These are phyloP conservation scores for Trididemnum clinides DNA, from an alignment of 23 tunicate genomes.

Conservation along the genomic window DNA sequence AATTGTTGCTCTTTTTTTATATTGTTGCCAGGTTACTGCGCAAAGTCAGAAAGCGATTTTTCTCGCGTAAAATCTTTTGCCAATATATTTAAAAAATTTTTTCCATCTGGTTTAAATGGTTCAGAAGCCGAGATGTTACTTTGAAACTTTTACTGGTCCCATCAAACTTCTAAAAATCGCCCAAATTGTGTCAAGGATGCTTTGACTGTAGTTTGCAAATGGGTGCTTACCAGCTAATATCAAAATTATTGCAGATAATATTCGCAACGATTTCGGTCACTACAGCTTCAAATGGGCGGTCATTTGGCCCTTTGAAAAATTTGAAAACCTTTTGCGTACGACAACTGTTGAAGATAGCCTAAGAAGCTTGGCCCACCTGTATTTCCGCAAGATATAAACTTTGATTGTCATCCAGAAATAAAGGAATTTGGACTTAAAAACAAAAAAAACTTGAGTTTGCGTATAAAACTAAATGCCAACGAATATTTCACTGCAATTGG, in stretches of 20 bases:
- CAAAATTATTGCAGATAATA: background rate
- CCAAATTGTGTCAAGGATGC: background rate
- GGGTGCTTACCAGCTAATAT: background rate
- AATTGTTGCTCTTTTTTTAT: background rate
- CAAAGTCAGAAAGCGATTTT: background rate
- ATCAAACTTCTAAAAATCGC: background rate
- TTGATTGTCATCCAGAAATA: background rate
- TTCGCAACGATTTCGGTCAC: background rate
- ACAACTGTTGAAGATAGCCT: background rate
- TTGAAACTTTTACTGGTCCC: background rate
- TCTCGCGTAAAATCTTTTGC: background rate
- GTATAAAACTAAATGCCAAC: background rate
- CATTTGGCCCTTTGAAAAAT: background rate
- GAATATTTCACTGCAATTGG: background rate
- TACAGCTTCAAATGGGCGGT: background rate
- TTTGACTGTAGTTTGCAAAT: background rate
- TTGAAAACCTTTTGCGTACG: background rate
- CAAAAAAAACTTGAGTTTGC: background rate
- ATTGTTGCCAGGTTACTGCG: background rate
- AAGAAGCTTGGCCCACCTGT: background rate
- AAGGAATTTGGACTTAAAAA: background rate
- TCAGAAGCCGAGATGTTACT: too few species aligned
- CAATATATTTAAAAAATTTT: background rate
- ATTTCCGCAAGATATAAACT: background rate
- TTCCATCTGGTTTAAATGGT: background rate